Conservation (phyloP, 2,888 invertebrate species). For the Tetragonula carbonaria region DNA sequence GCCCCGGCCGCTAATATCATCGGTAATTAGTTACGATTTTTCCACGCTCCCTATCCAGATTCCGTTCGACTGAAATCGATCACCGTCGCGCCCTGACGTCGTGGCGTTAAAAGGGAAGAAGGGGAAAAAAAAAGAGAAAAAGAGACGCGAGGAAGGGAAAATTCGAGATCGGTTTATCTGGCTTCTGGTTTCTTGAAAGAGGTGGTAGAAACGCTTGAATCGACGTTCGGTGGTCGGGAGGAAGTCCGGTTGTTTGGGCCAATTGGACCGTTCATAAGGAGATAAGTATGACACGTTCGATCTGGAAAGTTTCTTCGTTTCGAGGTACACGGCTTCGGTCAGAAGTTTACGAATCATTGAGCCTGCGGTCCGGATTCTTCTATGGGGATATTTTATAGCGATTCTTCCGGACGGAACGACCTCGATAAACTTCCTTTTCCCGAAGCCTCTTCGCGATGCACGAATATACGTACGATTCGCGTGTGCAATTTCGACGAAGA, state of each 20-base stretch:
- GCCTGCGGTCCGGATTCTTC: slow-evolving; percentile 51
- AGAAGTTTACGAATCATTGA: slow-evolving; percentile 68
- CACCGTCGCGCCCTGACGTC: not conserved
- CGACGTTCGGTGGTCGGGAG: slow-evolving; percentile 6
- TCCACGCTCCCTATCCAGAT: not conserved
- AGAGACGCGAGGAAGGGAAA: not conserved
- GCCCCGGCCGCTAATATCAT: not conserved
- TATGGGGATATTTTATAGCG: slow-evolving; percentile 47
- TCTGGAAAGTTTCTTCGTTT: slow-evolving; percentile 65
- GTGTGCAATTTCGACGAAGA: slow-evolving; percentile 11
- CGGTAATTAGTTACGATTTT: slow-evolving; percentile 44
- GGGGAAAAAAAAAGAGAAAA: too few relatives aligned
- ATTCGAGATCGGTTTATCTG: slow-evolving; percentile 9
- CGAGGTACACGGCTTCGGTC: slow-evolving; percentile 52
- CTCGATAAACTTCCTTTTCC: slow-evolving; percentile 42
- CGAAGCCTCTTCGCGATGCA: not conserved
- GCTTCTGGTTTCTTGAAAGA: not conserved
- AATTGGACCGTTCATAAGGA: slow-evolving; percentile 52
- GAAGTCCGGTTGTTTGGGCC: slow-evolving; percentile 48
- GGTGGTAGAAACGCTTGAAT: slow-evolving; percentile 4
- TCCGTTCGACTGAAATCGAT: slow-evolving; percentile 1
- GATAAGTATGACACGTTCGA: slow-evolving; percentile 60
- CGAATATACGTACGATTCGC: slow-evolving; percentile 14
- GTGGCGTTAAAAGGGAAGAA: not conserved
- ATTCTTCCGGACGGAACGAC: slow-evolving; percentile 28